These are phyloP conservation scores for Merluccius polli DNA, from an alignment of 2,797 vertebrate genomes.

Conservation along the genomic window DNA sequence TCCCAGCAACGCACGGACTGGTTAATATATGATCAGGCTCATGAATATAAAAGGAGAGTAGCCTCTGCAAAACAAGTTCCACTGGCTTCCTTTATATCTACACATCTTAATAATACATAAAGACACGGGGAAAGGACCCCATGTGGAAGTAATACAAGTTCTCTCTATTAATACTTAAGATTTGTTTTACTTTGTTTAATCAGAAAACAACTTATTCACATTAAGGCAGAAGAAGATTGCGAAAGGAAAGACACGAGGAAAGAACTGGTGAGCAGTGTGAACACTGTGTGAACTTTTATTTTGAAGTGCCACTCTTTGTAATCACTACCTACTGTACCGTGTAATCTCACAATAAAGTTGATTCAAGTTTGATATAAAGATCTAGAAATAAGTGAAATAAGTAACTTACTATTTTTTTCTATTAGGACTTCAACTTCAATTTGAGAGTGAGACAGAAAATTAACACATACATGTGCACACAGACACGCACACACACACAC, in stretches of 20 bases:
- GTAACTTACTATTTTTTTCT: not conserved
- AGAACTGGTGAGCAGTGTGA: not conserved
- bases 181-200: not conserved
- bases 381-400: not conserved
- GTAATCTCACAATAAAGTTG: no score
- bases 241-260: no score
- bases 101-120: conserved; percentile 60
- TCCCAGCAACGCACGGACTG: conserved; percentile 54
- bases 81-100: conserved; percentile 47
- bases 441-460: not conserved
- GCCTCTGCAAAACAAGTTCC: conserved; percentile 43
- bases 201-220: not conserved
- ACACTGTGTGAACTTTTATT: not conserved
- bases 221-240: not conserved
- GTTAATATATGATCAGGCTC: conserved; percentile 62
- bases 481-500: not conserved
- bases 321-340: not conserved
- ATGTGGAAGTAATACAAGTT: not conserved
- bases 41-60: conserved; percentile 58
- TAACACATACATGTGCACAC: not conserved
- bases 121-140: conserved; percentile 23
- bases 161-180: not conserved
- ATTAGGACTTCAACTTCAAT: not conserved
- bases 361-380: not conserved
- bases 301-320: not conserved